These are phyloP conservation scores for Sebastes aleutianus DNA, from an alignment of 2,797 vertebrate genomes.

Conservation along the genomic window DNA sequence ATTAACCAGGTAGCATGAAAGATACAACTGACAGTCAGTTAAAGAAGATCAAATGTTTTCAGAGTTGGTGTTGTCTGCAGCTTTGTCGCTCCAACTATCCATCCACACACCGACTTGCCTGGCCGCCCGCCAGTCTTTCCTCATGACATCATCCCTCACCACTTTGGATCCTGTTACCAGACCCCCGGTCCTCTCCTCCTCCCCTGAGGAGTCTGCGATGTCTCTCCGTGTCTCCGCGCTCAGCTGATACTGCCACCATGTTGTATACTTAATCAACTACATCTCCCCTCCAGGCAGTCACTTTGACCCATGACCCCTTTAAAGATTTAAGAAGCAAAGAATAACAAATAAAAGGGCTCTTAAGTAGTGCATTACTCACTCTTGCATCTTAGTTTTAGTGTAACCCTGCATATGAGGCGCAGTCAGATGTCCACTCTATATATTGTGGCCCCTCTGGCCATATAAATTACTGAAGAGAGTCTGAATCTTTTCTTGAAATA, in stretches of 20 bases:
- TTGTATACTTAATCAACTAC: conserved; percentile 58
- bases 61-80: conserved; percentile 21
- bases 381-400: conserved; percentile 9
- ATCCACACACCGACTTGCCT: conserved; percentile 13
- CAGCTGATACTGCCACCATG: conserved; percentile 39
- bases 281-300: conserved; percentile 39
- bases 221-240: conserved; percentile 32
- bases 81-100: conserved; percentile 30
- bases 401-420: conserved; percentile 18
- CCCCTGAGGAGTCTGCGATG: conserved; percentile 29
- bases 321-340: conserved; percentile 65
- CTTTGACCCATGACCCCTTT: conserved; percentile 67
- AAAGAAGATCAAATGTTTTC: conserved; percentile 2
- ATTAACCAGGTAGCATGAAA: background rate
- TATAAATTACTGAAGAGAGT: conserved; percentile 10
- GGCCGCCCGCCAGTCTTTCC: conserved; percentile 36
- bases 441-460: background rate
- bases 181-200: background rate
- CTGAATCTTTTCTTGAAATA: background rate
- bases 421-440: conserved; percentile 12
- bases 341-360: conserved; percentile 65
- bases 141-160: conserved; percentile 66
- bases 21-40: background rate
- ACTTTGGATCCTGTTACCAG: conserved; percentile 53
- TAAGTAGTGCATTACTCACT: conserved; percentile 43